Evolutionary conservation across 2,888 invertebrate species (phyloP).

Genomic region (Himalopsyche japonica): DNA sequence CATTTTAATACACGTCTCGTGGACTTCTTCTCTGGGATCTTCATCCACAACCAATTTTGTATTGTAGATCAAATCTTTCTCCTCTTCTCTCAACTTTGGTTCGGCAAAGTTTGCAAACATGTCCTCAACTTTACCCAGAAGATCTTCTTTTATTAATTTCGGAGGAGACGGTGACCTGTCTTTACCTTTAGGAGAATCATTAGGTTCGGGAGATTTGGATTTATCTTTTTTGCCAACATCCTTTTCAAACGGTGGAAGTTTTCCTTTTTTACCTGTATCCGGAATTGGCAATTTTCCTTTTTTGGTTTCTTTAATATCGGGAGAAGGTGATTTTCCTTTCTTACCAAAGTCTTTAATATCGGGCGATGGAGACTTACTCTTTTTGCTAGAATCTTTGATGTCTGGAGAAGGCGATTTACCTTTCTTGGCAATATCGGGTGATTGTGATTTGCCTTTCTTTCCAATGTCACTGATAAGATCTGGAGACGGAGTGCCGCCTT

Average conservation of each 20-base stretch:
- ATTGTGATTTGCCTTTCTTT: constrained; percentile 20
- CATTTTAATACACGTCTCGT: constrained; percentile 31
- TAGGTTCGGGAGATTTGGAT: constrained; percentile 50
- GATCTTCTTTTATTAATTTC: constrained; percentile 54
- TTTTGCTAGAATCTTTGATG: background rate
- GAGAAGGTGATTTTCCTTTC: constrained; percentile 19
- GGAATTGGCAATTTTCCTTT: constrained; percentile 20
- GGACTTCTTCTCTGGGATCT: constrained; percentile 41
- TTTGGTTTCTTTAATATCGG: constrained; percentile 45
- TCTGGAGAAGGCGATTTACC: constrained; percentile 23
- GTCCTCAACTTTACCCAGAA: constrained; percentile 58
- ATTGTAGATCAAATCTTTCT: constrained; percentile 47
- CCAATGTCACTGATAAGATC: background rate
- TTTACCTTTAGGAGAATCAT: constrained; percentile 34
- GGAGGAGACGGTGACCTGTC: constrained; percentile 43
- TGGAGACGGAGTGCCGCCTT: background rate
- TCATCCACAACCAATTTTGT: constrained; percentile 57
- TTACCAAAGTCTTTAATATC: constrained; percentile 11
- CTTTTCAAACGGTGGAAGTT: constrained; percentile 36
- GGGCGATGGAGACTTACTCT: constrained; percentile 12
- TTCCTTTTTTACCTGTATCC: constrained; percentile 43
- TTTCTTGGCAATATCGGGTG: constrained; percentile 1
- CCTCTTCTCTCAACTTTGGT: constrained; percentile 22
- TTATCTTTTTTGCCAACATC: constrained; percentile 20
- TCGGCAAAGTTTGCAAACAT: constrained; percentile 52